phyloP scores from a whole-genome alignment of 2,113 vertebrate species.

The Notarius lentiginosus region DNA sequence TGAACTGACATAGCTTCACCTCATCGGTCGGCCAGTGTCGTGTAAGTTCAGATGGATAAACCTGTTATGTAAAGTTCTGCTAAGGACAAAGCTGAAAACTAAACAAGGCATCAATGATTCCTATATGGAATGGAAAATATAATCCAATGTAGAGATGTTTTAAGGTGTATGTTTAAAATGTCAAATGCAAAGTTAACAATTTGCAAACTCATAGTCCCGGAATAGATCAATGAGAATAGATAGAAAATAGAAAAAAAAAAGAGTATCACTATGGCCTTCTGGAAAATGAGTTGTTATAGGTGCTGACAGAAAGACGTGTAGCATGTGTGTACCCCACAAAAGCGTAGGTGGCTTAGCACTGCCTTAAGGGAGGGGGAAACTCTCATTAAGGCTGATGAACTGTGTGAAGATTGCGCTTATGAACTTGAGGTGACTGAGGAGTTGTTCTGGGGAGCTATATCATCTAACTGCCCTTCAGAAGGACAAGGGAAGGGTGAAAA shows the following conservation, averaged over 20 bases:
- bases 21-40: neutral
- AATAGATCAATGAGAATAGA: neutral
- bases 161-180: slow-evolving; percentile 16
- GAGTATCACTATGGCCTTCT: neutral
- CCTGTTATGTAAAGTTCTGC: slow-evolving; percentile 8
- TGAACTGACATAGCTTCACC: neutral
- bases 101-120: slow-evolving; percentile 30
- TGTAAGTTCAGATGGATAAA: neutral
- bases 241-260: neutral
- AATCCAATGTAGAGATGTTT: slow-evolving; percentile 16
- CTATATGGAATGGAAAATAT: slow-evolving; percentile 2
- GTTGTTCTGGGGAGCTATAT: neutral
- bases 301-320: slow-evolving; percentile 40
- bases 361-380: slow-evolving; percentile 4
- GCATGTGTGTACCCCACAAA: slow-evolving; percentile 20
- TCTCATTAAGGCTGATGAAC: slow-evolving; percentile 32
- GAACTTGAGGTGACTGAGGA: slow-evolving; percentile 28
- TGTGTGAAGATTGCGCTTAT: slow-evolving; percentile 36
- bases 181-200: slow-evolving; percentile 3
- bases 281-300: slow-evolving; percentile 11
- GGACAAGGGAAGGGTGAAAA: slow-evolving; percentile 34
- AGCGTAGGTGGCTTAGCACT: slow-evolving; percentile 32
- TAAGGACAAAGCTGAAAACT: neutral
- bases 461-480: slow-evolving; percentile 42
- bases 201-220: slow-evolving; percentile 1